Evolutionary conservation across 2,797 vertebrate species (phyloP), one percentile per base, ranked within the genome.

Genomic region (Enteromius viviparus): DNA sequence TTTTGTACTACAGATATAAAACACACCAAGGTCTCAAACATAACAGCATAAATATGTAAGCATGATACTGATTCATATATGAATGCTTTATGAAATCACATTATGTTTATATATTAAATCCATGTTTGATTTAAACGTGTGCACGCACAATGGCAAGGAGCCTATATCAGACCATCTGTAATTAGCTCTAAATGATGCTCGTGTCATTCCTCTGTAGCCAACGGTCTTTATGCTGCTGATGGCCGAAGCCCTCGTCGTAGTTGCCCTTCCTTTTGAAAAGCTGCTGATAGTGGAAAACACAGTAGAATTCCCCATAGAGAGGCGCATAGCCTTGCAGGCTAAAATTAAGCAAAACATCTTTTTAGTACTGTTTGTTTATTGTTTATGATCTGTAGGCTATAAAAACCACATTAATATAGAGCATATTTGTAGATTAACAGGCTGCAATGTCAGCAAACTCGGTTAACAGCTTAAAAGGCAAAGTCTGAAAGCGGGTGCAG

Each of bases 261-360:
- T 95, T 95, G n/a, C 91, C 94, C 68, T 92, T 94, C 81, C 83
- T 88, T 88, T 88, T 93, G 89, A 94, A 93, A 86, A 95, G 92
- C 92, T 95, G 94, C 89, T 94, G 91, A 93, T 94, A 95, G 92
- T 97, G 96, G 92, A 92, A 93, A 91, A 95, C 92, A 91, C 96
- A 97, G 94, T 95, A 97, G 87, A 96, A 93, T 51, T 94, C 91
- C 29, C 94, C 94, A 0, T 90, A 90, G 80, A 96, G 89, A 72
- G 93, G 91, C 40, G 93, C 84, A 19, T 94, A 97, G 91, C 90
- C 96, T 86, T 92, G 86, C 88, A 96, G 90, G 91, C 96, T 97
- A 93, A 70, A 93, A 93, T 86, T 80, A 62, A 89, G 34, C n/a
- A 84, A 78, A 93, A 92, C n/a, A 84, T 49, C 1, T 7, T 68